These are phyloP conservation scores for Pelobates fuscus DNA, from an alignment of 2,113 vertebrate genomes.

Conservation along the genomic window DNA sequence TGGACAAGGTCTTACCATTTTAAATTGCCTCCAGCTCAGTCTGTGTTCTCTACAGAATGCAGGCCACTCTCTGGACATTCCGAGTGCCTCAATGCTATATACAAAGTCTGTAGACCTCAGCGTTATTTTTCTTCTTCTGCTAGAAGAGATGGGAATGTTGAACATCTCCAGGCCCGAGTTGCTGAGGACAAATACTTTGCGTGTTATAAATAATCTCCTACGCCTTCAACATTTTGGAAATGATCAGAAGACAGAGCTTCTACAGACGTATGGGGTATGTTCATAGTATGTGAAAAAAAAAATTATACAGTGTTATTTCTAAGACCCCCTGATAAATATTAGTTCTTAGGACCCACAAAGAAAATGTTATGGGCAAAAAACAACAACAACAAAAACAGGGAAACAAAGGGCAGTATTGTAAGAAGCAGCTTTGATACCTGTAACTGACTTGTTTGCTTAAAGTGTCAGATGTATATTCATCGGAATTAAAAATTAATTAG, in stretches of 20 bases:
- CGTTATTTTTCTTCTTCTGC: conserved; percentile 65
- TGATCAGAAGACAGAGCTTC: conserved; percentile 67
- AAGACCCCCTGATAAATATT: no score
- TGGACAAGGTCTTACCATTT: conserved; percentile 54
- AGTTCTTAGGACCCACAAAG: no score
- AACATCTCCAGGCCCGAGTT: conserved; percentile 61
- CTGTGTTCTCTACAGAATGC: conserved; percentile 68
- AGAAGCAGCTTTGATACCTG: no score
- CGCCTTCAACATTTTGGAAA: conserved; percentile 51
- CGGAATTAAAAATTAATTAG: no score
- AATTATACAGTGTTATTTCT: no score
- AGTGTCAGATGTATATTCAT: no score
- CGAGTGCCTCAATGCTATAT: conserved; percentile 57
- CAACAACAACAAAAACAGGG: no score
- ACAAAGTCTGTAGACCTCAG: conserved; percentile 60
- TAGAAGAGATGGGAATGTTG: conserved; percentile 68
- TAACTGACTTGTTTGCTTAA: no score
- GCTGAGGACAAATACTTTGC: conserved; percentile 59
- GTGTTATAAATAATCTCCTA: conserved; percentile 58
- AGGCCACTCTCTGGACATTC: conserved; percentile 52
- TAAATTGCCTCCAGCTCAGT: conserved; percentile 59
- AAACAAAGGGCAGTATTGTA: no score
- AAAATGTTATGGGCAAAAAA: no score
- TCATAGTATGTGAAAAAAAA: no score
- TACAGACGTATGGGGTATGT: conserved; percentile 77